Percentiles rank a stretch among this genome's conserved stretches.
Conservation (phyloP, 2,888 invertebrate genomes). For the Drosophila tripunctata region DNA sequence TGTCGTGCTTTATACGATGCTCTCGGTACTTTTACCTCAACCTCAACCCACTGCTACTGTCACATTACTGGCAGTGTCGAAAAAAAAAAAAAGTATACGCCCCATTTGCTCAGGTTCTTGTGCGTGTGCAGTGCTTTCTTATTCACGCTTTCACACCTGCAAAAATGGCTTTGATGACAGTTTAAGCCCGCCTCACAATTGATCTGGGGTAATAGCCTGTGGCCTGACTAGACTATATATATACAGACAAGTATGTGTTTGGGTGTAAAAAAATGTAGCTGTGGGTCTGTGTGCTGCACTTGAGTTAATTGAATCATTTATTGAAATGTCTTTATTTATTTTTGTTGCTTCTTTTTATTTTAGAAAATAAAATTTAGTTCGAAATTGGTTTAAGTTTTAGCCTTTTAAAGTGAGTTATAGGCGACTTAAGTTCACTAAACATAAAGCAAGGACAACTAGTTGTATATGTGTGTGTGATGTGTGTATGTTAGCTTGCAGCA, state of each 20-base stretch:
- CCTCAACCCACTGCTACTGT: neutral
- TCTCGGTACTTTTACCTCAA: neutral
- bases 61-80: neutral
- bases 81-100: too few relatives aligned
- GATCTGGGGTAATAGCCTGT: slow-evolving; percentile 28
- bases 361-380: neutral
- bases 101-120: neutral
- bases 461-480: neutral
- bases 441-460: too few relatives aligned
- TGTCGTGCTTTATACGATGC: slow-evolving; percentile 23
- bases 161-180: slow-evolving; percentile 41
- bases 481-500: slow-evolving; percentile 17
- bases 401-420: neutral
- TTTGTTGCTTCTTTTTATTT: neutral
- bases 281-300: slow-evolving; percentile 55
- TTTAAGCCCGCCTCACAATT: slow-evolving; percentile 29
- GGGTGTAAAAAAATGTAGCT: neutral
- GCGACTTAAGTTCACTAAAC: too few relatives aligned
- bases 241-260: neutral
- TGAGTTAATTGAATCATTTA: slow-evolving; percentile 74
- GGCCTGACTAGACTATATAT: neutral
- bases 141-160: slow-evolving; percentile 60
- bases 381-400: too few relatives aligned
- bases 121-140: slow-evolving; percentile 10
- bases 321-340: slow-evolving; percentile 56